phyloP scores from a whole-genome alignment of 1,140 invertebrate genomes.

The Epicauta chinensis region DNA sequence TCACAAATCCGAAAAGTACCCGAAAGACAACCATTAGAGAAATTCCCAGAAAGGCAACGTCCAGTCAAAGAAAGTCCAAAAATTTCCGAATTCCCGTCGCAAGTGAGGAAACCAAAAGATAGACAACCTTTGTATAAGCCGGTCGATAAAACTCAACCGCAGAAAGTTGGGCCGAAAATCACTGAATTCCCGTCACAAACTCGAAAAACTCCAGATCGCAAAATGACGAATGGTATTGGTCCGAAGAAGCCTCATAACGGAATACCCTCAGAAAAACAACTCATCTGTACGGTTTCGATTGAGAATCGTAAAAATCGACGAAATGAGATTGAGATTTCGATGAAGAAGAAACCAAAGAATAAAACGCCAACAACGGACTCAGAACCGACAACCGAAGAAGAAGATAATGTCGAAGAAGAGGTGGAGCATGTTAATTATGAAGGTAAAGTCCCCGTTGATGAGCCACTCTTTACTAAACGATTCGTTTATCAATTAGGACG shows the following conservation, averaged over 20 bases:
- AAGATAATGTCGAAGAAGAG: constrained; percentile 9
- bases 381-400: not conserved
- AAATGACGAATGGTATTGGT: constrained; percentile 5
- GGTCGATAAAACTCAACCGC: not conserved
- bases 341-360: not conserved
- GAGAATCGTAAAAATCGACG: not conserved
- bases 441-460: constrained; percentile 31
- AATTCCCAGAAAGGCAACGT: constrained; percentile 14
- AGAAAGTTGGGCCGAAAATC: constrained; percentile 3
- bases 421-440: constrained; percentile 9
- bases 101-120: constrained; percentile 14
- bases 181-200: constrained; percentile 17
- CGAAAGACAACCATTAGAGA: constrained; percentile 17
- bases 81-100: constrained; percentile 15
- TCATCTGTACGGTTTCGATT: not conserved
- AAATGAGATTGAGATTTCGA: not conserved
- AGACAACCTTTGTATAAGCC: constrained; percentile 19
- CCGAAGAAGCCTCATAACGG: not conserved
- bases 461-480: constrained; percentile 35
- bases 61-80: constrained; percentile 17
- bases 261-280: not conserved
- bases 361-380: not conserved
- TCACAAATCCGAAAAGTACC: constrained; percentile 21
- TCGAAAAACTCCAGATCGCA: constrained; percentile 20
- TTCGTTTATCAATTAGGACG: constrained; percentile 30